Percentiles rank a stretch among this genome's conserved stretches.
phyloP scores from a whole-genome alignment of 1,140 invertebrate genomes.

The Aporrectodea caliginosa region DNA sequence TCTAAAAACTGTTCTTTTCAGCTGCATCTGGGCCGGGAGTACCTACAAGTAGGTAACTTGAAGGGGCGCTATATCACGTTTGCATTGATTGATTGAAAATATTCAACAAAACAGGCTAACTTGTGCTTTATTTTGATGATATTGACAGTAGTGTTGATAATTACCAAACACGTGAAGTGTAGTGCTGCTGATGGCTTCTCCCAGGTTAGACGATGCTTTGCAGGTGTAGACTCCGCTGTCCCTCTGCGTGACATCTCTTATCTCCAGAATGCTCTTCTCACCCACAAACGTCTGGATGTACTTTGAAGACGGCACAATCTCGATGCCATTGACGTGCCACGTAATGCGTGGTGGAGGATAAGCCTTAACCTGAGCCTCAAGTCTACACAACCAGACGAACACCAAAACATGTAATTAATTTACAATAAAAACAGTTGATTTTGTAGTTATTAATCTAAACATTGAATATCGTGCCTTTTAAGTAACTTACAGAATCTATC shows the following conservation, averaged over 20 bases:
- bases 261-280: constrained; percentile 48
- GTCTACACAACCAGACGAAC: constrained; percentile 40
- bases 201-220: constrained; percentile 80
- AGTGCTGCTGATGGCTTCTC: constrained; percentile 64
- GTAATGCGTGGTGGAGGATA: constrained; percentile 49
- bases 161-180: constrained; percentile 53
- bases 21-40: too few species aligned
- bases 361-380: constrained; percentile 50
- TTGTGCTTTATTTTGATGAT: too few species aligned
- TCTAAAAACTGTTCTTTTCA: too few species aligned
- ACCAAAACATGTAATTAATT: not conserved
- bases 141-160: too few species aligned
- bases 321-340: constrained; percentile 55
- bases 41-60: too few species aligned
- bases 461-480: too few species aligned
- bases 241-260: constrained; percentile 83
- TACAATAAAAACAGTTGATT: not conserved
- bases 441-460: not conserved
- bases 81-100: too few species aligned
- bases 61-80: too few species aligned
- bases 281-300: constrained; percentile 51
- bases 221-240: constrained; percentile 95
- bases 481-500: not conserved
- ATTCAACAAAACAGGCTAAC: too few species aligned
- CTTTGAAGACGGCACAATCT: constrained; percentile 51